These are phyloP conservation scores for Gopherus flavomarginatus DNA, from an alignment of 2,113 vertebrate genomes.

Conservation along the genomic window DNA sequence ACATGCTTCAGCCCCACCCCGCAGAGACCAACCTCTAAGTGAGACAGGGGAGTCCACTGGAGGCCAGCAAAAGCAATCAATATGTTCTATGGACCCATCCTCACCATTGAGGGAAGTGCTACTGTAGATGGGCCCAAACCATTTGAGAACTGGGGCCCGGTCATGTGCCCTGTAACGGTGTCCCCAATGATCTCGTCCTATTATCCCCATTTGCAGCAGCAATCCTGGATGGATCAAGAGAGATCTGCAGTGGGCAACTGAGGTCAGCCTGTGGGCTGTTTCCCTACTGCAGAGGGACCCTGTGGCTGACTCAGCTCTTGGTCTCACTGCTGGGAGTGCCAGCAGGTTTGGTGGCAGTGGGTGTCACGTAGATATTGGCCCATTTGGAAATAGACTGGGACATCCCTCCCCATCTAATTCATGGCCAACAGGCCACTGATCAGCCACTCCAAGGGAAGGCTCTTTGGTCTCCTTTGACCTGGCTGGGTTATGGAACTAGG, in stretches of 20 bases:
- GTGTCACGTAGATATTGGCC: background rate
- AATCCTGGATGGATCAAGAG: background rate
- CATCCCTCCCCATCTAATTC: background rate
- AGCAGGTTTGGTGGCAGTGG: background rate
- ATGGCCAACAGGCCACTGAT: background rate
- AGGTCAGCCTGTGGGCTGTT: too few species aligned
- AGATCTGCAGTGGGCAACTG: background rate
- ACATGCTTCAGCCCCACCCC: background rate
- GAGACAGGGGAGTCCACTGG: background rate
- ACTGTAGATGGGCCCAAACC: background rate
- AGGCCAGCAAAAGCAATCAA: background rate
- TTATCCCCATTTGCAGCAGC: background rate
- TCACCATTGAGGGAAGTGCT: background rate
- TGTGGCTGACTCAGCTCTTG: background rate
- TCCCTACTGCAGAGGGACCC: background rate
- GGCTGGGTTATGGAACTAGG: background rate
- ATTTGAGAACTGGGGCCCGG: background rate
- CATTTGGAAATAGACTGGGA: background rate
- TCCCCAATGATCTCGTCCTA: background rate
- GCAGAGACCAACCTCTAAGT: background rate
- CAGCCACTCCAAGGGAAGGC: background rate
- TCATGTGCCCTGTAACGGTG: fast-evolving
- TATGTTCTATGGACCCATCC: background rate
- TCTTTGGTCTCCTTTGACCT: background rate
- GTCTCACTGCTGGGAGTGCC: background rate